Evolutionary conservation across 2,113 vertebrate species (phyloP).

Genomic region (Theristicus caerulescens): DNA sequence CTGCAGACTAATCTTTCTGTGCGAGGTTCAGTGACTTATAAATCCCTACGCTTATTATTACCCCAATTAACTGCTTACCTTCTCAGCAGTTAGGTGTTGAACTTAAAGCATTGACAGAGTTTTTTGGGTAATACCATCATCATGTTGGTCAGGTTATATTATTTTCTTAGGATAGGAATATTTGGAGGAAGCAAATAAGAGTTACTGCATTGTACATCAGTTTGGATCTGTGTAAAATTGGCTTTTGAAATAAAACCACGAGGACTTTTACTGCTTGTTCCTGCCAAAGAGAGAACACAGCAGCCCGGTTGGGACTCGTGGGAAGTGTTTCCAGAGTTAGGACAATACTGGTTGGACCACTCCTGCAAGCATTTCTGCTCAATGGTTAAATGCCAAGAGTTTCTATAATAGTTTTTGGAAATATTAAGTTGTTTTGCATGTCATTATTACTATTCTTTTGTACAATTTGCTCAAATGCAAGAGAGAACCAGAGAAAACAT

Average conservation of each 20-base stretch:
- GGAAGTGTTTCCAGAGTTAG: not conserved
- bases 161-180: not conserved
- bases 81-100: not conserved
- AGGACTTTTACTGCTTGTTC: not conserved
- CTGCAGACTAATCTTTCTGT: slow-evolving; percentile 18
- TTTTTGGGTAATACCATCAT: not conserved
- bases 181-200: not conserved
- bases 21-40: slow-evolving; percentile 18
- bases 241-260: not conserved
- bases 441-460: not conserved
- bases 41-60: not conserved
- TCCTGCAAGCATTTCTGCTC: not conserved
- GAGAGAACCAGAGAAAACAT: not conserved
- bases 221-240: not conserved
- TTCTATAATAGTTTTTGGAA: not conserved
- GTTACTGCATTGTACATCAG: not conserved
- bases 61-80: slow-evolving; percentile 53
- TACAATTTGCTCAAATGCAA: not conserved
- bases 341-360: not conserved
- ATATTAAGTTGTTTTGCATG: not conserved
- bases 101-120: not conserved
- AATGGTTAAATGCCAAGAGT: not conserved
- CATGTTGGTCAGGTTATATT: not conserved
- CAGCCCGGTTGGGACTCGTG: not conserved
- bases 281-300: not conserved